These are phyloP conservation scores for Leptobrachium leishanense DNA, from an alignment of 2,113 vertebrate genomes.

Conservation along the genomic window DNA sequence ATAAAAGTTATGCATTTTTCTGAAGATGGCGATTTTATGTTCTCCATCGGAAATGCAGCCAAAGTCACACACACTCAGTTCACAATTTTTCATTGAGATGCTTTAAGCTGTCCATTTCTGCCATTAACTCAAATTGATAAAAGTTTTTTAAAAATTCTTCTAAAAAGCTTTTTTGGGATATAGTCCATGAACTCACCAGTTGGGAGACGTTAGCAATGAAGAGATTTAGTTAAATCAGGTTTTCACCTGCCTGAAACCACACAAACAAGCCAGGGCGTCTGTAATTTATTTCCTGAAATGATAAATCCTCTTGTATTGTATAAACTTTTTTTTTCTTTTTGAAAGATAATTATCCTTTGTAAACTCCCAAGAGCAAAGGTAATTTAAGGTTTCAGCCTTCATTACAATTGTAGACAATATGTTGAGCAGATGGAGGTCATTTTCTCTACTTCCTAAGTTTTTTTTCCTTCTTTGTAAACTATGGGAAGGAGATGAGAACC, in stretches of 20 bases:
- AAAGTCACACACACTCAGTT: no score
- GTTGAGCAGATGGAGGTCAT: constrained; percentile 56
- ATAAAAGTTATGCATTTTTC: no score
- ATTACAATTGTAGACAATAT: constrained; percentile 57
- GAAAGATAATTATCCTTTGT: constrained; percentile 60
- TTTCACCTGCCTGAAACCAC: constrained; percentile 56
- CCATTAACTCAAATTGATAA: no score
- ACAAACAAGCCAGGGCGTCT: constrained; percentile 45
- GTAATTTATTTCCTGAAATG: constrained; percentile 51
- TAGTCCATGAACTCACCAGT: constrained; percentile 21
- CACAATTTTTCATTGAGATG: no score
- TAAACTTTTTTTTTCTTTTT: constrained; percentile 44
- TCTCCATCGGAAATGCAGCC: no score
- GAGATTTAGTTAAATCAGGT: constrained; percentile 55
- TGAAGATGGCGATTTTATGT: no score
- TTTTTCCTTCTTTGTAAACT: constrained; percentile 39
- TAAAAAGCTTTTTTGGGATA: constrained; percentile 41
- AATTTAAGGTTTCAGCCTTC: constrained; percentile 61
- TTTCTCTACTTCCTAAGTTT: constrained; percentile 55
- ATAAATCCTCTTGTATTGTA: constrained; percentile 58
- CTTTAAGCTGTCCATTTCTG: no score
- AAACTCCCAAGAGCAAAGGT: constrained; percentile 49
- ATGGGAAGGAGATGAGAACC: constrained; percentile 19
- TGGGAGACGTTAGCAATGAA: constrained; percentile 50
- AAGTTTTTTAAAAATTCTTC: constrained; percentile 27